These are phyloP conservation scores for Temnothorax rugatulus DNA, from an alignment of 2,888 invertebrate genomes.

Conservation along the genomic window DNA sequence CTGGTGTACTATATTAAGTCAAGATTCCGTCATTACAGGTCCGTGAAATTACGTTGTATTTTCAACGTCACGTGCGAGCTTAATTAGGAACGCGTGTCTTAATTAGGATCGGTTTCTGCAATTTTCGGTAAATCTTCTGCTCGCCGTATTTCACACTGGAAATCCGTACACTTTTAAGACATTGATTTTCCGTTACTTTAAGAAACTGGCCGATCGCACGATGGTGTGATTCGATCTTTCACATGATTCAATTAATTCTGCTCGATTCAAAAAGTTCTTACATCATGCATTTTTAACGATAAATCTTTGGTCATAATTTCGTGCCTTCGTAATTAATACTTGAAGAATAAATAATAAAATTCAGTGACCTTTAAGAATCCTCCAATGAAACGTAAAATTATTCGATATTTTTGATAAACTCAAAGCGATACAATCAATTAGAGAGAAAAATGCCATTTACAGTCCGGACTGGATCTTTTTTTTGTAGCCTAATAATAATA, in stretches of 20 bases:
- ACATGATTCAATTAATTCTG: background rate
- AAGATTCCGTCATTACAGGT: background rate
- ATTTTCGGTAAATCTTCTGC: background rate
- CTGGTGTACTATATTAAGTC: background rate
- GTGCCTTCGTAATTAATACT: background rate
- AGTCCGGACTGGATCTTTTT: no score
- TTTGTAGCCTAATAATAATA: no score
- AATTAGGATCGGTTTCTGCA: background rate
- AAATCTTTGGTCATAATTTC: background rate
- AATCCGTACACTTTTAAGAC: background rate
- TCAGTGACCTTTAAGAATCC: background rate
- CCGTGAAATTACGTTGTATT: background rate
- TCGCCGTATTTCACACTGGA: background rate
- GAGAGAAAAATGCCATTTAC: no score
- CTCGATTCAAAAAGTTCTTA: no score
- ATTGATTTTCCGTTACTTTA: background rate
- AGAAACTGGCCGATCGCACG: background rate
- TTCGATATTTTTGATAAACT: background rate
- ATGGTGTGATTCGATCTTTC: background rate
- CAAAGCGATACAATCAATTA: background rate
- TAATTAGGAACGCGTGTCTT: background rate
- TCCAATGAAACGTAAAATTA: background rate
- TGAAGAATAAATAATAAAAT: background rate
- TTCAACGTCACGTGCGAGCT: background rate
- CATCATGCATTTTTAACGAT: background rate